phyloP scores from a whole-genome alignment of 2,113 vertebrate genomes.

The Artemisiospiza belli region DNA sequence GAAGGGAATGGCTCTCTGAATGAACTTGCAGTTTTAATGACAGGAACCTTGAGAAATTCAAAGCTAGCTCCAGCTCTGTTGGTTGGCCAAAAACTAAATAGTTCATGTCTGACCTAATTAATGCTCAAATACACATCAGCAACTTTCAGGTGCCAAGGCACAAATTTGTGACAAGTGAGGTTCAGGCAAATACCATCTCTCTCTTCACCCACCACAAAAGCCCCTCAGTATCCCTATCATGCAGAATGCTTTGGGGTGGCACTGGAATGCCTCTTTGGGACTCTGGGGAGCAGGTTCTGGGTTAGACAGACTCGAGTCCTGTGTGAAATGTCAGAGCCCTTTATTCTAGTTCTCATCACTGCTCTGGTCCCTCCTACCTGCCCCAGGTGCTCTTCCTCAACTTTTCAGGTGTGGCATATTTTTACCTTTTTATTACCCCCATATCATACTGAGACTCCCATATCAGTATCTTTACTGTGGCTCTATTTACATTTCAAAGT shows the following conservation, averaged over 20 bases:
- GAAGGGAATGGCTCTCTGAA: not conserved
- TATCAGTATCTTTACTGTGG: not conserved
- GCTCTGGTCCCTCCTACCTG: not conserved
- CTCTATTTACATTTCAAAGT: constrained; percentile 1
- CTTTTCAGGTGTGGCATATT: not conserved
- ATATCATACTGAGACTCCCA: not conserved
- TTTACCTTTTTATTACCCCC: not conserved
- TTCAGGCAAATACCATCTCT: not conserved
- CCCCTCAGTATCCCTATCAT: not conserved
- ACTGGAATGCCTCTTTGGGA: not conserved
- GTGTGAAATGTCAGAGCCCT: not conserved
- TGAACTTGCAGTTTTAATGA: not conserved
- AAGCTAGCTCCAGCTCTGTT: not conserved
- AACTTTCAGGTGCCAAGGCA: not conserved
- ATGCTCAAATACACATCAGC: not conserved
- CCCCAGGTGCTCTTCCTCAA: not conserved
- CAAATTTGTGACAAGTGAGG: not conserved
- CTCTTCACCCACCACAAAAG: not conserved
- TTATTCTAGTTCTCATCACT: not conserved
- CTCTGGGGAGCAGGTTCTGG: not conserved
- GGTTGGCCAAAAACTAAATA: not conserved
- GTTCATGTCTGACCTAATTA: not conserved
- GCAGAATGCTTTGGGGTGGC: not conserved
- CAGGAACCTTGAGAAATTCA: not conserved
- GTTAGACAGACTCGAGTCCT: not conserved